Evolutionary conservation across 2,797 vertebrate species (phyloP).

Genomic region (Emydoidea blandingii): DNA sequence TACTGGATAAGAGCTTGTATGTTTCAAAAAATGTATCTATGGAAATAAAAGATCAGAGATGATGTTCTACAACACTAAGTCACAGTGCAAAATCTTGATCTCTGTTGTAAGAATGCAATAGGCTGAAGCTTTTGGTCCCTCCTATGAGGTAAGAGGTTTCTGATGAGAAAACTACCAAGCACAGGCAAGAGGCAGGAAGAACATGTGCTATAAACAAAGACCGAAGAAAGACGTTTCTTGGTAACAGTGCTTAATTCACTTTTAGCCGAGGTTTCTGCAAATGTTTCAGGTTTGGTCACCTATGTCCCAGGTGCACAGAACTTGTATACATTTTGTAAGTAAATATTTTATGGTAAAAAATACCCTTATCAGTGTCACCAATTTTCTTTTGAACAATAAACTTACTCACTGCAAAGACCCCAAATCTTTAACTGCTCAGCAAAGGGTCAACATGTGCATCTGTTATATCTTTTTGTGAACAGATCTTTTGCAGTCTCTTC

Average conservation of each 20-base stretch:
- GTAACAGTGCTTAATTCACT: not conserved
- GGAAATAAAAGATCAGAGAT: not conserved
- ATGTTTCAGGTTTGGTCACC: not conserved
- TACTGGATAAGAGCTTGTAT: not conserved
- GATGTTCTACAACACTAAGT: accelerated
- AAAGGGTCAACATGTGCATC: accelerated
- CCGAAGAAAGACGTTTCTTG: not conserved
- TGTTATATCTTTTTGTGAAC: no score
- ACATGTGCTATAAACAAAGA: not conserved
- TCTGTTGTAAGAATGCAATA: not conserved
- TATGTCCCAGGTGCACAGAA: not conserved
- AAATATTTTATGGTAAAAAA: accelerated
- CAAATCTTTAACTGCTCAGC: not conserved
- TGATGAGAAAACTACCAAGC: no score
- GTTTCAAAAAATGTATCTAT: not conserved
- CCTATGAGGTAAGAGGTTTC: not conserved
- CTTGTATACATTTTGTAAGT: not conserved
- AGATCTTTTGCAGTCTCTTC: not conserved
- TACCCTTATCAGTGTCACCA: not conserved
- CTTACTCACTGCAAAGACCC: not conserved
- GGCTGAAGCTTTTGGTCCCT: not conserved
- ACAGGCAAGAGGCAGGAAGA: no score
- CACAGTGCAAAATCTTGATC: not conserved
- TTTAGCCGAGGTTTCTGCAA: not conserved
- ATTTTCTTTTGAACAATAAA: not conserved